Conservation (phyloP, 1,140 invertebrate species). For the Bombus confusus region DNA sequence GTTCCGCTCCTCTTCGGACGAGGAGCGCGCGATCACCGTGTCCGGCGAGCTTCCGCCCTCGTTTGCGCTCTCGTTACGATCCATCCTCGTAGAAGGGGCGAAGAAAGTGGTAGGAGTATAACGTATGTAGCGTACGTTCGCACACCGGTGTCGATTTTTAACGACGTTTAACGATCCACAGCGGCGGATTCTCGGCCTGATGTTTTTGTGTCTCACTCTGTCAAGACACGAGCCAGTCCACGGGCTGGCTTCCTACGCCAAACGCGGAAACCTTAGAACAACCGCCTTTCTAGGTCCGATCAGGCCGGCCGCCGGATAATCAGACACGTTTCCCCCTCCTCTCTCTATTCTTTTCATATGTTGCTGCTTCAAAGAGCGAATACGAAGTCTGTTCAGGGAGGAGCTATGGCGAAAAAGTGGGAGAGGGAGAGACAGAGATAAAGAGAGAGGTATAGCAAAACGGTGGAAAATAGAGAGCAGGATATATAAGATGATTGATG, state of each 20-base stretch:
- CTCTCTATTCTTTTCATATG: not conserved
- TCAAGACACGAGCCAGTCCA: constrained; percentile 9
- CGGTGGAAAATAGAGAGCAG: too few species aligned
- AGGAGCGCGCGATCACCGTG: constrained; percentile 72
- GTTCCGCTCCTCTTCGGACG: constrained; percentile 72
- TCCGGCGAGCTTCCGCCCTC: constrained; percentile 74
- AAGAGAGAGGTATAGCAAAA: too few species aligned
- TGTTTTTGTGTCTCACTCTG: constrained; percentile 35
- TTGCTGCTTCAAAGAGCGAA: not conserved
- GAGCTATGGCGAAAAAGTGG: not conserved
- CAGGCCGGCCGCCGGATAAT: constrained; percentile 62
- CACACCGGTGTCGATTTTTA: not conserved
- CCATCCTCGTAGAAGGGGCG: constrained; percentile 61
- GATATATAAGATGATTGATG: too few species aligned
- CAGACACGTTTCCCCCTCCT: constrained; percentile 37
- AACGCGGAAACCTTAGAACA: constrained; percentile 71
- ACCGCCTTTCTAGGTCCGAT: constrained; percentile 53
- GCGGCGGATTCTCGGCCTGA: not conserved
- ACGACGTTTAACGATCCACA: not conserved
- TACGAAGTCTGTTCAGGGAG: not conserved
- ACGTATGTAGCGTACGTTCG: not conserved
- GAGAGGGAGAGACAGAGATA: not conserved
- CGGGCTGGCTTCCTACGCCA: constrained; percentile 71
- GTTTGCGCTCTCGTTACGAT: constrained; percentile 71
- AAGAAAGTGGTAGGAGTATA: not conserved